Base-by-base conservation (phyloP, 2,797 vertebrate species). In the Lepilemur ruficaudatus region DNA sequence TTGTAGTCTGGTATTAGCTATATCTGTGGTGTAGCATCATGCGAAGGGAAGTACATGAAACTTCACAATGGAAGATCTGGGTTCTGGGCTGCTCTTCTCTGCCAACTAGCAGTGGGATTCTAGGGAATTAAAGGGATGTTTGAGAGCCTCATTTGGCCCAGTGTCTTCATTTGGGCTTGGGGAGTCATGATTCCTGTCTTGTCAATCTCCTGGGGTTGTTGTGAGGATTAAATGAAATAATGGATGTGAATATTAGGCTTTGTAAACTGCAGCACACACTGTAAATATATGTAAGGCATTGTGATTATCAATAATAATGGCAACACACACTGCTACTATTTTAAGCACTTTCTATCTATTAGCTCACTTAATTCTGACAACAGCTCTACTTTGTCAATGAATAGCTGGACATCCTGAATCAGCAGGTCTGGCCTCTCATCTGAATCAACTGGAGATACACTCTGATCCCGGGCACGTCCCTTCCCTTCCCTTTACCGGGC, bases 401-500 rank as follows among this genome's bases (percentile, higher is more conserved):
- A 52, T 5, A 50, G 1, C 50, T 18, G 1, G 69, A 25, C n/a
- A n/a, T 35, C 2, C 0, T 69, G 76, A 63, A 46, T 65, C 18
- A 78, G 22, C 1, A 17, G n/a, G 20, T 30, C 65, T 67, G 63
- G 9, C 25, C 10, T 32, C 43, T 89, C 50, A 13, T 32, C 22
- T 10, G 22, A 61, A 15, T 52, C 18, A 2, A 3, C 22, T 32
- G 8, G 32, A 18, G 46, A 35, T 65, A 65, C 61, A 28, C 46
- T 91, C 1, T 4, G 3, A 18, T 35, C 30, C 8, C 38, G 38
- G 35, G 15, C 48, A n/a, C 0, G 0, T 52, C 35, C 15, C 8
- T 48, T 48, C 48, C 48, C 13, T 48, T 87, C 9, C 32, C 10
- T 9, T 52, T 17, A 17, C 18, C 28, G 43, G 25, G 2, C 48